phyloP scores from a whole-genome alignment of 2,797 vertebrate genomes.

The Columba guinea region DNA sequence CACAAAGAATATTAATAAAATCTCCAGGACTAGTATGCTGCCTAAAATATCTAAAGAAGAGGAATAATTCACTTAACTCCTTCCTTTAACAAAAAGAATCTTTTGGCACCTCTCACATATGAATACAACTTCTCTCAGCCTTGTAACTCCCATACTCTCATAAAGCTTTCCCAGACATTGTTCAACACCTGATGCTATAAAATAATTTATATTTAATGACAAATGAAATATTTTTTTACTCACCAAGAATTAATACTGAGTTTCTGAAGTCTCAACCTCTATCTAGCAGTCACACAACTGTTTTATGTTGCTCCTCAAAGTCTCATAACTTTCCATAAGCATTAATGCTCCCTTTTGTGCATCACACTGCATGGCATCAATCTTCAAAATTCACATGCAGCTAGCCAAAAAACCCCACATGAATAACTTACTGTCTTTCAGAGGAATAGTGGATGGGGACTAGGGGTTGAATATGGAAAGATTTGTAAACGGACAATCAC shows the following conservation, averaged over 20 bases:
- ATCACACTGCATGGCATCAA: not conserved
- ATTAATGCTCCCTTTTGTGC: not conserved
- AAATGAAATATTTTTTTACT: not conserved
- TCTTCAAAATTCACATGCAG: not conserved
- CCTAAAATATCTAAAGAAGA: not conserved
- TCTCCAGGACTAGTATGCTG: not conserved
- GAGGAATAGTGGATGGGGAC: not conserved
- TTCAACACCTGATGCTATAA: not conserved
- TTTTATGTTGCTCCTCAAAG: not conserved
- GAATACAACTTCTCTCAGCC: not conserved
- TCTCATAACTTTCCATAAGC: not conserved
- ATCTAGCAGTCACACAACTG: not conserved
- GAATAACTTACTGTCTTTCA: not conserved
- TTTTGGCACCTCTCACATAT: not conserved
- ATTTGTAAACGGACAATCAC: not conserved
- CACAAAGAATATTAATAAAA: not conserved
- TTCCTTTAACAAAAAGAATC: not conserved
- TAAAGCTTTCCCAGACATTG: not conserved
- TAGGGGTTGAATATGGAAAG: not conserved
- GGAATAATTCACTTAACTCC: not conserved
- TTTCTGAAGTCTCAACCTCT: not conserved
- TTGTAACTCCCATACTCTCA: not conserved
- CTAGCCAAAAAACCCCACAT: rapidly evolving
- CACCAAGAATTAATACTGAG: not conserved
- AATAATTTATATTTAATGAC: not conserved